Base-by-base conservation (phyloP, 2,797 vertebrate genomes). In the Tiaroga cobitis region DNA sequence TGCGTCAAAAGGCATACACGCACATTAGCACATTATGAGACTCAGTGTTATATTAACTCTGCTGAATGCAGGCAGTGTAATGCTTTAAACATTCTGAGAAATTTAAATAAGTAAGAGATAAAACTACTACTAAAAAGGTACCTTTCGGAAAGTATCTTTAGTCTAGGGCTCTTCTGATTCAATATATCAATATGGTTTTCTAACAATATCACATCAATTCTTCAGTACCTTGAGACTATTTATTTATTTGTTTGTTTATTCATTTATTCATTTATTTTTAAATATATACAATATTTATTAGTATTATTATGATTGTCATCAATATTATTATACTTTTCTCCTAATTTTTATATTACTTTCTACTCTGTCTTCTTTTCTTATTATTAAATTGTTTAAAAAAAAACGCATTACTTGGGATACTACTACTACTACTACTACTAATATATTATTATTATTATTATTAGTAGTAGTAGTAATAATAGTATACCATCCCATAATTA, bases 11-110 rank as follows among this genome's bases (percentile, higher is more conserved):
- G n/a, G 13, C 4, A n/a, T 19, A 37, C 87, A 88, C 15, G 21
- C 54, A 82, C 67, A 59, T 81, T 46, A 46, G 39, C 24, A 54
- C 11, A 37, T 68, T 73, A 87, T 75, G 67, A 72, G 61, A 51
- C n/a, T 29, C 29, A 6, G 41, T 78, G 63, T 56, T 34, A 32
- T 84, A 78, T 69, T 78, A 78, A 67, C 16, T 37, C 24, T 39
- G 49, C 34, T n/a, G 39, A 32, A n/a, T 24, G 54, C 19, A 61
- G 26, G 18, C 9, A 29, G 37, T 59, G 4, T 41, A 39, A 70
- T 26, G 46, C 65, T 69, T 81, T 21, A 59, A 34, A 24, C 10
- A 56, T 56, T 56, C 11, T 1, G 37, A 54, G 11, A 37, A 54
- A 75, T 37, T 15, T 24, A 11, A 51, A 61, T 61, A 61, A 15